Percentiles rank a stretch among this genome's conserved stretches.
Conservation (phyloP, 2,888 invertebrate genomes). For the Xestia ashworthii region DNA sequence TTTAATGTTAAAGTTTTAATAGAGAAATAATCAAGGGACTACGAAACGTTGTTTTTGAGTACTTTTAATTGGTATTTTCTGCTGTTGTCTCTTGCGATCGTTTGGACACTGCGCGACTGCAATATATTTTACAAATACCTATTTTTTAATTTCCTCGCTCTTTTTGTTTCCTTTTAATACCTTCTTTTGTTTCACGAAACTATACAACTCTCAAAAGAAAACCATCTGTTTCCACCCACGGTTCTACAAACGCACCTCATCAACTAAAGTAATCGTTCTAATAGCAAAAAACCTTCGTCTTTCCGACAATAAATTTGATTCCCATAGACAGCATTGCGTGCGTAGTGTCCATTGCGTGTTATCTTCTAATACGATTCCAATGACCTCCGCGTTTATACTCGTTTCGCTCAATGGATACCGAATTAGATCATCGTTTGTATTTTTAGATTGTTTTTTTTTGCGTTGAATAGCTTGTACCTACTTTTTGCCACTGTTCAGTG, state of each 20-base stretch:
- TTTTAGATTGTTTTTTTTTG: slow-evolving; percentile 20
- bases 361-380: slow-evolving; percentile 44
- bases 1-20: no score
- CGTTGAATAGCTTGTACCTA: not conserved
- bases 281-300: slow-evolving; percentile 31
- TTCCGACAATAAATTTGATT: slow-evolving; percentile 50
- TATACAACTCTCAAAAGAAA: not conserved
- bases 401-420: slow-evolving; percentile 50
- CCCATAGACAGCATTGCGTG: slow-evolving; percentile 59
- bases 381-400: slow-evolving; percentile 46
- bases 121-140: no score
- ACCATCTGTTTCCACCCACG: not conserved
- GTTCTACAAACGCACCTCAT: slow-evolving; percentile 25
- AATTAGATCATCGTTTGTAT: slow-evolving; percentile 51
- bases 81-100: no score
- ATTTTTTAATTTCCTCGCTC: no score
- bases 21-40: no score
- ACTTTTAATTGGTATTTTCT: no score
- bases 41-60: no score
- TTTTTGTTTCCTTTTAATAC: not conserved
- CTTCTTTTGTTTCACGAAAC: not conserved
- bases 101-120: no score
- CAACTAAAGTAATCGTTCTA: slow-evolving; percentile 34
- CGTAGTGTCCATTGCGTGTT: slow-evolving; percentile 49
- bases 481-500: not conserved